Conservation (phyloP, 2,888 invertebrate species). For the Luperina testacea region DNA sequence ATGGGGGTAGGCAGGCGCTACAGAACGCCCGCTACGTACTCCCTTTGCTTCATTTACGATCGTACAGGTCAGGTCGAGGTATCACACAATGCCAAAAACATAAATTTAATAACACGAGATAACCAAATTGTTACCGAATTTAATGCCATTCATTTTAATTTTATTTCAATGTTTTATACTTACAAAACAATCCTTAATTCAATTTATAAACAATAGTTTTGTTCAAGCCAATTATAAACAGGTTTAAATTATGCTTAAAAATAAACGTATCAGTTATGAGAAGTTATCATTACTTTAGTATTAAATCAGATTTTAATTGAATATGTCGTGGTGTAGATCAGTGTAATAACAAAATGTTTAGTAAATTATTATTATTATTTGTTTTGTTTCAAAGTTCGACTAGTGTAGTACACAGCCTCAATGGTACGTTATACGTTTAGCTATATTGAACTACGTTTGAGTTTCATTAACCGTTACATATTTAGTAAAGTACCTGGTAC, state of each 20-base stretch:
- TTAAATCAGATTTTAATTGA: not conserved
- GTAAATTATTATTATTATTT: not conserved
- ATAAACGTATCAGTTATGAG: too few species aligned
- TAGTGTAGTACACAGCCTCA: not conserved
- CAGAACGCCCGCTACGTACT: too few species aligned
- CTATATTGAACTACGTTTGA: not conserved
- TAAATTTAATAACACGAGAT: not conserved
- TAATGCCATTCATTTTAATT: not conserved
- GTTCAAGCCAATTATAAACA: not conserved
- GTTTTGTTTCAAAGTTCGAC: slow-evolving; percentile 23
- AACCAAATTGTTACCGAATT: not conserved
- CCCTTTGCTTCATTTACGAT: too few species aligned
- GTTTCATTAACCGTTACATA: not conserved
- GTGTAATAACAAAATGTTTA: slow-evolving; percentile 19
- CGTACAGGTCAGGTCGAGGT: too few species aligned
- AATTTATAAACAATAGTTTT: not conserved
- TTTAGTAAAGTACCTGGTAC: too few species aligned
- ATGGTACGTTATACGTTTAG: slow-evolving; percentile 28
- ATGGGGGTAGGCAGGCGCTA: too few species aligned
- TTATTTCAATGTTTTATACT: not conserved
- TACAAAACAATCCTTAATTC: not conserved
- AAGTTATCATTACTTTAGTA: not conserved
- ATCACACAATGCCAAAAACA: not conserved
- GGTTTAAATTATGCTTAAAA: not conserved
- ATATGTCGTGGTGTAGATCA: not conserved